Conservation (phyloP, 2,797 vertebrate species). For the Tadarida brasiliensis region DNA sequence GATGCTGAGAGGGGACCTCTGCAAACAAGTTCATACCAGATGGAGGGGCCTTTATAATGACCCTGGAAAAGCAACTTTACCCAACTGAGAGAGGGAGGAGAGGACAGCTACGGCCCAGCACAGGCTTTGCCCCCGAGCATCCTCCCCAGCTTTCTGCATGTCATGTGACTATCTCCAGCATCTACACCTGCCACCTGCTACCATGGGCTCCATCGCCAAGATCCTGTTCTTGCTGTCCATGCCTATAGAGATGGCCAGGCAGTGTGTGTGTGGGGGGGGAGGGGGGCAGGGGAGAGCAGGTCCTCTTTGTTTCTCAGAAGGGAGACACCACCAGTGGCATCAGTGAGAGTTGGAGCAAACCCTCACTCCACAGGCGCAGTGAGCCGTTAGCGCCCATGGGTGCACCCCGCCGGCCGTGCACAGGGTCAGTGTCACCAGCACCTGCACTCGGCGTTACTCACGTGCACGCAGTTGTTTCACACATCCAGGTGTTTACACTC, state of each 20-base stretch:
- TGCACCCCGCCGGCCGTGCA: rapidly evolving
- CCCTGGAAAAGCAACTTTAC: not conserved
- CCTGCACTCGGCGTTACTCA: not conserved
- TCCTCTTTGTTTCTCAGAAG: not conserved
- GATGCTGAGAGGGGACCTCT: not conserved
- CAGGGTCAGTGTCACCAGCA: rapidly evolving
- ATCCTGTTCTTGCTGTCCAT: not conserved
- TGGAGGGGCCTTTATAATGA: not conserved
- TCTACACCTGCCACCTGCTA: not conserved
- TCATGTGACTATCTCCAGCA: not conserved
- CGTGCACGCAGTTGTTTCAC: rapidly evolving
- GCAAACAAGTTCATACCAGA: not conserved
- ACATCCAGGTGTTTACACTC: not conserved
- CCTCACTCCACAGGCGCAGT: rapidly evolving
- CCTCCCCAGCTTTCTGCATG: not conserved
- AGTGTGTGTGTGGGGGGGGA: rapidly evolving
- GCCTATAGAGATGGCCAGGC: too few species aligned
- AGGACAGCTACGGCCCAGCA: not conserved
- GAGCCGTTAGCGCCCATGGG: rapidly evolving
- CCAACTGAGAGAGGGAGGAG: not conserved
- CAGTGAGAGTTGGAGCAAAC: not conserved
- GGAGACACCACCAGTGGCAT: not conserved
- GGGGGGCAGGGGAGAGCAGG: rapidly evolving
- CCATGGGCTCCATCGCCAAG: not conserved
- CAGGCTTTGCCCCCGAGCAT: too few species aligned